phyloP scores from a whole-genome alignment of 1,140 invertebrate genomes.

The Luehdorfia chinensis region DNA sequence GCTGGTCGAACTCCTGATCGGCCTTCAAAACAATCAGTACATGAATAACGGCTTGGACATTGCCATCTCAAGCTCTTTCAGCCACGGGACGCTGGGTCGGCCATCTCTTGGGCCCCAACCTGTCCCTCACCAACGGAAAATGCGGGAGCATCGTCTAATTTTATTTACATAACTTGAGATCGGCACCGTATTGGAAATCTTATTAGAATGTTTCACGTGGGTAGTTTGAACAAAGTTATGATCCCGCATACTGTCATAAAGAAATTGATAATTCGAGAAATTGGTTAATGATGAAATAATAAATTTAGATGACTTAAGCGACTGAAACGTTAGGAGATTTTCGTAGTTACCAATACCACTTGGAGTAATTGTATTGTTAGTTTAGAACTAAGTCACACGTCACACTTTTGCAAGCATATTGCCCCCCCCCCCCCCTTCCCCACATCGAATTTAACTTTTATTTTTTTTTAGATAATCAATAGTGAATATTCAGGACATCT shows the following conservation, averaged over 20 bases:
- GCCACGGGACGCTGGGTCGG: conserved; percentile 39
- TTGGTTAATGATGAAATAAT: no score
- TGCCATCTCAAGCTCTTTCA: conserved; percentile 21
- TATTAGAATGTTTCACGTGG: not conserved
- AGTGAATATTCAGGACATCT: no score
- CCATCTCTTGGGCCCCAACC: conserved; percentile 39
- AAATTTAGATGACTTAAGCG: no score
- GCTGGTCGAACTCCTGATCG: conserved; percentile 64
- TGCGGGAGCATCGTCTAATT: conserved; percentile 64
- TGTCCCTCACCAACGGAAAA: conserved; percentile 62
- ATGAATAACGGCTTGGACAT: conserved; percentile 47
- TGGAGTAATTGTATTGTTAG: not conserved
- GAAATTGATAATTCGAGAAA: no score
- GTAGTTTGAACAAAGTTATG: not conserved
- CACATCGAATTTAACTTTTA: no score
- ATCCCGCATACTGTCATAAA: not conserved
- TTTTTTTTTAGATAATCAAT: no score
- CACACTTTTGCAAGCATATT: not conserved
- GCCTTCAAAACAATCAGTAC: conserved; percentile 67
- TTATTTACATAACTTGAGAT: no score
- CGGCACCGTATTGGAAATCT: no score
- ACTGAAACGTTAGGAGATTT: conserved; percentile 7
- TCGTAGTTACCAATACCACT: conserved; percentile 4
- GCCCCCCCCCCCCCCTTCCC: no score
- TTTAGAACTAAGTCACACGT: conserved; percentile 5